Evolutionary conservation across 2,113 vertebrate genomes (phyloP).

Genomic region (Actenoides hombroni): DNA sequence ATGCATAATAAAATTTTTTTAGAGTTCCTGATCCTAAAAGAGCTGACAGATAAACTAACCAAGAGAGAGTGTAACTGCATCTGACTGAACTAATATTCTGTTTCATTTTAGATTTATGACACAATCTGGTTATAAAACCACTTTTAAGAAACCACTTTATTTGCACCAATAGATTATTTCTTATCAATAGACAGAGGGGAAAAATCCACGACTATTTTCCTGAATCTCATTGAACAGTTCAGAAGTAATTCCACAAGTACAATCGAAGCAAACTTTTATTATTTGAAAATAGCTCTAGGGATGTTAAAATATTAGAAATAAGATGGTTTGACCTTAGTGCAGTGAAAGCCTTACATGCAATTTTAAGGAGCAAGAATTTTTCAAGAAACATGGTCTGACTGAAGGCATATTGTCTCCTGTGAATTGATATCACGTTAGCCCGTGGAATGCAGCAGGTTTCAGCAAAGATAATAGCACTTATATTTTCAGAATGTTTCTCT

Average conservation of each 20-base stretch:
- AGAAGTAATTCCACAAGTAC: background rate
- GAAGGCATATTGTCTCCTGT: background rate
- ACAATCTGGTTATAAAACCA: background rate
- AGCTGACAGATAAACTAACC: background rate
- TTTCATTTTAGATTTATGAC: background rate
- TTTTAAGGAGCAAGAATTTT: background rate
- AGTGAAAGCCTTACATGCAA: background rate
- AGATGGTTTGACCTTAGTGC: background rate
- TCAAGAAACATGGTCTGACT: background rate
- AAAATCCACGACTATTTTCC: background rate
- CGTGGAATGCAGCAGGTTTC: background rate
- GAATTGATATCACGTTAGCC: background rate
- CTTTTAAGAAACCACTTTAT: background rate
- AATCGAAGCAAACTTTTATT: background rate
- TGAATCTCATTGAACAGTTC: background rate
- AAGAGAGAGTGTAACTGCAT: background rate
- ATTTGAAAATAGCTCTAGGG: background rate
- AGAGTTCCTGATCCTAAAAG: background rate
- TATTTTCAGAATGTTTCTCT: background rate
- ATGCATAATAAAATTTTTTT: background rate
- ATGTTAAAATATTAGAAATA: constrained; percentile 4
- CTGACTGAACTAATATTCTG: background rate
- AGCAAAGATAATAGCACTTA: background rate
- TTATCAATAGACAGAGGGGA: background rate
- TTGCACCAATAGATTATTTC: background rate